Conservation (phyloP, 2,797 vertebrate genomes). For the Macropodus opercularis region DNA sequence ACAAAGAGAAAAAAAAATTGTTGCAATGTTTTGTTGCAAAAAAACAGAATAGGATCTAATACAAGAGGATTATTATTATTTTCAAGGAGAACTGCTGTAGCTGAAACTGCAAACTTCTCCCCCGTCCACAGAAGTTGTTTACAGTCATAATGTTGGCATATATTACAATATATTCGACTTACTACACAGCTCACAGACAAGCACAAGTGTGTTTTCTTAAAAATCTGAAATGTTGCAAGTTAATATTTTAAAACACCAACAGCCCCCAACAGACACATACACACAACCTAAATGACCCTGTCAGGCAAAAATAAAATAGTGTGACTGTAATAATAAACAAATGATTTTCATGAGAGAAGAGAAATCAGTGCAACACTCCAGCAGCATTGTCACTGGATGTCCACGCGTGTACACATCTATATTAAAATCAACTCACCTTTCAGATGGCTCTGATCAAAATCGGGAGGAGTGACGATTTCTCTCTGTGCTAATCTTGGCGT, state of each 20-base stretch:
- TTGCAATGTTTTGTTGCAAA: background rate
- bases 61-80: background rate
- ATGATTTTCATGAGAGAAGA: conserved; percentile 33
- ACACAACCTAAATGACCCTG: background rate
- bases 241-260: too few relatives aligned
- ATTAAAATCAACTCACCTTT: conserved; percentile 81
- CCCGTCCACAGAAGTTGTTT: background rate
- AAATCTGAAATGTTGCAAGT: too few relatives aligned
- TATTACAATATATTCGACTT: too few relatives aligned
- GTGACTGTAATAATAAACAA: conserved; percentile 19
- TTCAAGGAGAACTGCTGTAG: background rate
- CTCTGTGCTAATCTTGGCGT: conserved; percentile 61
- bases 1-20: background rate
- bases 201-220: too few relatives aligned
- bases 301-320: conserved; percentile 15
- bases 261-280: background rate
- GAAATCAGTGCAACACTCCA: conserved; percentile 19
- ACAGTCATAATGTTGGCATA: too few relatives aligned
- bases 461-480: conserved; percentile 68
- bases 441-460: conserved; percentile 68
- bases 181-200: too few relatives aligned
- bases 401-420: conserved; percentile 73
- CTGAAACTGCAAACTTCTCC: background rate
- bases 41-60: background rate
- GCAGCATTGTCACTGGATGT: conserved; percentile 45